Evolutionary conservation across 1,140 invertebrate genomes (phyloP), one percentile per base, ranked within the genome.

Genomic region (Apis cerana): DNA sequence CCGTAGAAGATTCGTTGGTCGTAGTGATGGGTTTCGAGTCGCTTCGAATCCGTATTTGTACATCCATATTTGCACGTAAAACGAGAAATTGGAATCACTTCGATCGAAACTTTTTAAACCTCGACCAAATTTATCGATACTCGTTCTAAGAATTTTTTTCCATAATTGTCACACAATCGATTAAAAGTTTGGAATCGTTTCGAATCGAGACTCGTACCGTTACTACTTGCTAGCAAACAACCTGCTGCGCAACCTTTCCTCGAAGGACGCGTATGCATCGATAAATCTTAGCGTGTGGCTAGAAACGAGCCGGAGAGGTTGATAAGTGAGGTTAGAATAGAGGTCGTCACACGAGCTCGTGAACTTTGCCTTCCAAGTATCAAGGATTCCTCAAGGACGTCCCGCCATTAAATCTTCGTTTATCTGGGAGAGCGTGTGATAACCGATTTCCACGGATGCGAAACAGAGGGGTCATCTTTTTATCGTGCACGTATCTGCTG

Each of bases 1-100:
- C 83, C 85, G 76, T 87, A 78, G 89, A 85, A 84, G 87, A 43
- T 89, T 86, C 17, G 5, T 80, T 80, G 85, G 82, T 84, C 85
- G 33, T 43, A 43, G 33, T 5, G 33, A 43, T 43, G 33, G 33
- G 4, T 43, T 43, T 43, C 33, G 33, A 43, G 7, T 43, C 33
- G 3, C 33, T 43, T 43, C 33, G 33, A 43, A 7, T 43, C 33
- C 33, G 0, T 7, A 43, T 43, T 43, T 43, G 33, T 43, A 3
- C 33, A 43, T n/a, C n/a, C 33, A 7, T 7, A 43, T 7, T 5
- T 0, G 33, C 7, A 7, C 0, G 3, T 43, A 0, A 43, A 43
- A 43, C 33, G 33, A 68, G 75, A 85, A 91, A 88, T 33, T 33
- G 1, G 62, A 33, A 2, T 33, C 33, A 2, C 33, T 7, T 43